A percentile compares a stretch with the other conserved stretches of the same genome.
Conservation (phyloP, 2,113 vertebrate genomes). For the Elephantulus edwardii region DNA sequence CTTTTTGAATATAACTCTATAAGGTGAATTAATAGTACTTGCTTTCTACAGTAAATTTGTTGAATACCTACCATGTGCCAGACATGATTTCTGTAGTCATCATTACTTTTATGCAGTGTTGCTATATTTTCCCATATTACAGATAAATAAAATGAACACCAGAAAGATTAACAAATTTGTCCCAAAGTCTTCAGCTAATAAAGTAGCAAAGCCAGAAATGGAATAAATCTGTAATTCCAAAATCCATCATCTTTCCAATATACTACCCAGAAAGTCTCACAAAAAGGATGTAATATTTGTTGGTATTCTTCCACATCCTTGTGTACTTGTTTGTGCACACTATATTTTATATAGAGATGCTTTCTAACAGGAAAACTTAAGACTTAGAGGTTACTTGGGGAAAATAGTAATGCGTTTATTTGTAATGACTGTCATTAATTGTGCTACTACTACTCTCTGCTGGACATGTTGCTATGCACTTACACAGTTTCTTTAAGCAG, state of each 20-base stretch:
- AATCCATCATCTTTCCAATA: not conserved
- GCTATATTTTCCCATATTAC: constrained; percentile 28
- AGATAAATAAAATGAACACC: constrained; percentile 55
- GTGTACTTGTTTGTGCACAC: not conserved
- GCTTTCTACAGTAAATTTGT: constrained; percentile 18
- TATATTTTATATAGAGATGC: not conserved
- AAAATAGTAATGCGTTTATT: not conserved
- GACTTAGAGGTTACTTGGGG: not conserved
- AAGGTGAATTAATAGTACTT: constrained; percentile 6
- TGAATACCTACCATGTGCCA: not conserved
- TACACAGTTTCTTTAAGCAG: not conserved
- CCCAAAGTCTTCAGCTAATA: not conserved
- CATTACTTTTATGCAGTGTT: not conserved
- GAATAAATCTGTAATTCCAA: not conserved
- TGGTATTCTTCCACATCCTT: not conserved
- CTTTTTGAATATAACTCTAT: not conserved
- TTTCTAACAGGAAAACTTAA: not conserved
- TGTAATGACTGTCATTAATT: not conserved
- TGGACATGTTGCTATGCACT: not conserved
- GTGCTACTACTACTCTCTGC: not conserved
- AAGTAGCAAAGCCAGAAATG: not conserved
- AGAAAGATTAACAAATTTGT: not conserved
- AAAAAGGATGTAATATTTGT: not conserved
- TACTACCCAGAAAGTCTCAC: not conserved
- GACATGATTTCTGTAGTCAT: not conserved